Evolutionary conservation across 2,113 vertebrate genomes (phyloP), one percentile per base, ranked within the genome.

Genomic region (Ceyx margarethae): DNA sequence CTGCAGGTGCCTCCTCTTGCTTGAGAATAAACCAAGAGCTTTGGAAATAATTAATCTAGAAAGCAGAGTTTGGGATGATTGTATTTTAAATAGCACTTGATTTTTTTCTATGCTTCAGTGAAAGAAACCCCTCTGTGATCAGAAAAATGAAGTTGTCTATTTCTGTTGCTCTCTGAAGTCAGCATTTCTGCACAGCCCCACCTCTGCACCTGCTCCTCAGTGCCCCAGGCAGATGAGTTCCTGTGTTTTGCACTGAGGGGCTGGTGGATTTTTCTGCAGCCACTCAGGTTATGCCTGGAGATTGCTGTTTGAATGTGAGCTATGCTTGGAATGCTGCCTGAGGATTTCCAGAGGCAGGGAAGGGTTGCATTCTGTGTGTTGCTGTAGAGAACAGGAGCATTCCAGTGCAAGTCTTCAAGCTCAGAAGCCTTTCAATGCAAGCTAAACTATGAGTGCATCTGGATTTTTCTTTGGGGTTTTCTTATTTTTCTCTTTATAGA

Each of bases 321-420:
- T 77, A 91, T 85, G 84, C 64, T 66, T 93, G 95, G 95, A 92
- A 94, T 94, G 89, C 84, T 80, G 92, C 84, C 74, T 86, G 91
- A 85, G 83, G 56, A 60, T 96, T 95, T 91, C 45, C 25, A 20
- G 64, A 80, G 84, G 56, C 54, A 9, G 33, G 33, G 66, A 79
- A 90, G 65, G 25, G 76, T 85, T 92, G 87, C 0, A 0, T 85
- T 60, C 60, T 78, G 28, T 43, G 37, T 0, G 0, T 87, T 79
- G 33, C 40, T 72, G 4, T 78, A 53, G 11, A 14, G 69, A 68
- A 40, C 25, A 37, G n/a, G 45, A 75, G 73, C 67, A 40, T 60
- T 77, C 78, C 65, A 21, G 48, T 80, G 25, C 56, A 31, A 51
- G 51, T 53, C n/a, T 77, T 85, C 31, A 7, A 48, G 76, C 7